phyloP scores from a whole-genome alignment of 2,888 invertebrate genomes.

The Plagodis dolabraria region DNA sequence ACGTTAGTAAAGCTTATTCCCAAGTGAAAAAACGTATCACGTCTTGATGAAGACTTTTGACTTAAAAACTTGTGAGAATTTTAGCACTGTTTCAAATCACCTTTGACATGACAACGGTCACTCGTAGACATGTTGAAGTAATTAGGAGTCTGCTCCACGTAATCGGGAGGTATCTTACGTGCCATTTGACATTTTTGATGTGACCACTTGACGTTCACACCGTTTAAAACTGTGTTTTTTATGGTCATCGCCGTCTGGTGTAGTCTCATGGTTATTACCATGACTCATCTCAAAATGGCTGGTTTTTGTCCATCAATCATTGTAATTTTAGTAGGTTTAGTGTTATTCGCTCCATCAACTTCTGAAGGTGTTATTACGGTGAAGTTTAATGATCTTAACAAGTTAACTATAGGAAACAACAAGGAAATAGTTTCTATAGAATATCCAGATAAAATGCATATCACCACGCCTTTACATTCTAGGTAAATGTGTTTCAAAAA shows the following conservation, averaged over 20 bases:
- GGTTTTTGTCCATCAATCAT: conserved; percentile 38
- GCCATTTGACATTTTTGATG: conserved; percentile 44
- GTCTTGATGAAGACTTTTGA: conserved; percentile 34
- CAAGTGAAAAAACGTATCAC: conserved; percentile 19
- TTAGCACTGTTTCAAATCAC: conserved; percentile 46
- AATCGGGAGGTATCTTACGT: conserved; percentile 43
- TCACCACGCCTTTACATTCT: too few relatives aligned
- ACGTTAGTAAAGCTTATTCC: too few relatives aligned
- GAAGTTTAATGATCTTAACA: not conserved
- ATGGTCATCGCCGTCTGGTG: conserved; percentile 29
- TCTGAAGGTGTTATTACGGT: conserved; percentile 8
- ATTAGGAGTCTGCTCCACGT: conserved; percentile 63
- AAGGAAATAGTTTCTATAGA: not conserved
- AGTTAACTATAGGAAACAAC: not conserved
- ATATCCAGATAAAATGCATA: too few relatives aligned
- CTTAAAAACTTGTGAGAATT: conserved; percentile 58
- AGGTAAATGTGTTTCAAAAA: too few relatives aligned
- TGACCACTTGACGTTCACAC: conserved; percentile 58
- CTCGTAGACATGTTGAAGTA: conserved; percentile 54
- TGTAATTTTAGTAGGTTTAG: conserved; percentile 31
- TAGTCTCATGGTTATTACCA: conserved; percentile 45
- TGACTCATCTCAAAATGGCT: conserved; percentile 57
- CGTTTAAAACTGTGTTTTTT: conserved; percentile 63
- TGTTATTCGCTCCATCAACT: conserved; percentile 32
- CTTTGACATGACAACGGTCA: conserved; percentile 63